Evolutionary conservation across 2,113 vertebrate species (phyloP), one percentile per base, ranked within the genome.

Genomic region (Bubo bubo): DNA sequence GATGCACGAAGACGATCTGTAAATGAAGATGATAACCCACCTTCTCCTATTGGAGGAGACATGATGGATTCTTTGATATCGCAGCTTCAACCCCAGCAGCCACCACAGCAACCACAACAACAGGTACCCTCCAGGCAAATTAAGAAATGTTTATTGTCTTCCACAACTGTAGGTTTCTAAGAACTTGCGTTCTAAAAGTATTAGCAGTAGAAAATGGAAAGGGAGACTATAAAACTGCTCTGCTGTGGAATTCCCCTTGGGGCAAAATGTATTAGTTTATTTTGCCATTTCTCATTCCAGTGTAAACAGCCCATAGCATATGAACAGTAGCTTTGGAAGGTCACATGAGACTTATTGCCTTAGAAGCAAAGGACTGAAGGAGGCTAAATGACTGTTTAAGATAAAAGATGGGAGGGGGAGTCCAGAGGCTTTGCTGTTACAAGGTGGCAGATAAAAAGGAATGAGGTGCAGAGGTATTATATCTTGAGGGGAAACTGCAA

Each of bases 21-120:
- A 90, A 99, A 99, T 55, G 99, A 99, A 88, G 99, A 99, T 0
- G 99, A 99, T 97, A 99, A 99, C 95, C 99, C 99, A 7, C 99
- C 99, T 55, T 99, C 99, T 75, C 99, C 99, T n/a, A 99, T 99
- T 58, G 99, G 99, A 63, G 99, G 98, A 18, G 99, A 99, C 64
- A 98, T 99, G 98, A 99, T 99, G 99, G 99, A 99, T 97, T 99
- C 98, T 75, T 98, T 99, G 95, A 98, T 99, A 96, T 99, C 98
- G 39, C 99, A 99, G 83, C 97, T 99, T 79, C 99, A 99, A 56
- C 93, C 99, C 50, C 98, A 98, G 94, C 96, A 98, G 67, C 99
- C 98, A 60, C 89, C 98, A 2, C 98, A 98, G 93, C 97, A 93
- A 28, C 90, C 93, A 67, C 98, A 97, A 55, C 98, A 98, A 91